These are phyloP conservation scores for Eriosoma lanigerum DNA, from an alignment of 1,140 invertebrate species.

Conservation along the genomic window DNA sequence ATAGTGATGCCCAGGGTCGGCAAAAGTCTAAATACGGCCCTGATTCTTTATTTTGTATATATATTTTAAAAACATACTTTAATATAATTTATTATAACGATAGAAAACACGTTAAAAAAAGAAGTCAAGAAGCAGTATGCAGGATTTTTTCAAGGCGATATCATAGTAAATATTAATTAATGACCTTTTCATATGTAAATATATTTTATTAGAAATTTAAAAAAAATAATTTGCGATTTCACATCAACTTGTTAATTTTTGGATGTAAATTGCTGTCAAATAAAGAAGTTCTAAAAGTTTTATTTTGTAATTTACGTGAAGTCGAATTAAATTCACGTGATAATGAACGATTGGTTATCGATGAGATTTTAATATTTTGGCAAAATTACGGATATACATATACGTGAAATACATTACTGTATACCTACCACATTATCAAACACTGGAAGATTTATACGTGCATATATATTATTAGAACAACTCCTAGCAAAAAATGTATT, in stretches of 20 bases:
- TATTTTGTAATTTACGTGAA: conserved; percentile 52
- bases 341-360: conserved; percentile 8
- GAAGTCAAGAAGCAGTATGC: no score
- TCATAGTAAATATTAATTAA: no score
- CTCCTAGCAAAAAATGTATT: conserved; percentile 40
- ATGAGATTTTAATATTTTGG: conserved; percentile 44
- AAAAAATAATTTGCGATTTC: no score
- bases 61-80: no score
- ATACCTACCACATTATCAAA: conserved; percentile 56
- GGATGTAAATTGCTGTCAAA: conserved; percentile 53
- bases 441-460: conserved; percentile 55
- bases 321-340: conserved; percentile 23
- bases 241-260: conserved; percentile 52
- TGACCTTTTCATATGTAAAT: no score
- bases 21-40: no score
- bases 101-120: no score
- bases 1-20: no score
- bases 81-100: no score
- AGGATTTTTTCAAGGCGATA: no score
- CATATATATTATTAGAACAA: conserved; percentile 50
- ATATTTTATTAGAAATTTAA: no score
- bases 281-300: conserved; percentile 52
- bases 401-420: conserved; percentile 51
- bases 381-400: conserved; percentile 49
- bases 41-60: no score